These are phyloP conservation scores for Neoarius graeffei DNA, from an alignment of 2,113 vertebrate species.

Conservation along the genomic window DNA sequence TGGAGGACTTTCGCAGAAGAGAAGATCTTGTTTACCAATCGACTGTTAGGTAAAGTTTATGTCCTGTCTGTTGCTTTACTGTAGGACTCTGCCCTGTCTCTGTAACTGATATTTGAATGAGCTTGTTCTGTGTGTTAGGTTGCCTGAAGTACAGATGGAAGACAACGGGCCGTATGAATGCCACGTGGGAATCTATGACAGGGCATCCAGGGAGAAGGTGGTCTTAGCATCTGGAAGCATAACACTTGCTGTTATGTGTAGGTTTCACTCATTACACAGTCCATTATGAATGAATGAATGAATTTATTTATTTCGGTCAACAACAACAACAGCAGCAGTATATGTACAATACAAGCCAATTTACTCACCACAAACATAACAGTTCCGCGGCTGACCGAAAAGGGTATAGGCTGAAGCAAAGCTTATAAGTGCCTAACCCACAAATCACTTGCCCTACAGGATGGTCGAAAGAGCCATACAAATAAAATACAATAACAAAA, in stretches of 20 bases:
- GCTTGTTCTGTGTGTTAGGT: conserved; percentile 66
- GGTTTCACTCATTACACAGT: conserved; percentile 54
- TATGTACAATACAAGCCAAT: no score
- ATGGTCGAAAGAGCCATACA: no score
- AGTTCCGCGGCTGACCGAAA: no score
- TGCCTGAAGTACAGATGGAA: conserved; percentile 88
- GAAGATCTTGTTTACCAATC: conserved; percentile 90
- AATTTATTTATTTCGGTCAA: no score
- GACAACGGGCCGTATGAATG: conserved; percentile 93
- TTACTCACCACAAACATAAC: no score
- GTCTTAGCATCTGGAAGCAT: conserved; percentile 86
- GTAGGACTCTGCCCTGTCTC: not conserved
- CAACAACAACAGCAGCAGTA: no score
- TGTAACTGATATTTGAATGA: not conserved
- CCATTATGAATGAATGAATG: not conserved
- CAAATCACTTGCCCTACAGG: no score
- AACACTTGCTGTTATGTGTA: conserved; percentile 89
- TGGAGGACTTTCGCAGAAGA: conserved; percentile 82
- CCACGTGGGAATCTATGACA: conserved; percentile 90
- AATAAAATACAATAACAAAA: no score
- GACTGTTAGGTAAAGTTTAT: conserved; percentile 81
- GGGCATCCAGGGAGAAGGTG: conserved; percentile 83
- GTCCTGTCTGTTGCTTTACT: conserved; percentile 28
- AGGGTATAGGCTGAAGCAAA: no score
- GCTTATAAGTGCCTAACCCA: no score